phyloP scores from a whole-genome alignment of 2,888 invertebrate genomes.

The Hyposoter dolosus region DNA sequence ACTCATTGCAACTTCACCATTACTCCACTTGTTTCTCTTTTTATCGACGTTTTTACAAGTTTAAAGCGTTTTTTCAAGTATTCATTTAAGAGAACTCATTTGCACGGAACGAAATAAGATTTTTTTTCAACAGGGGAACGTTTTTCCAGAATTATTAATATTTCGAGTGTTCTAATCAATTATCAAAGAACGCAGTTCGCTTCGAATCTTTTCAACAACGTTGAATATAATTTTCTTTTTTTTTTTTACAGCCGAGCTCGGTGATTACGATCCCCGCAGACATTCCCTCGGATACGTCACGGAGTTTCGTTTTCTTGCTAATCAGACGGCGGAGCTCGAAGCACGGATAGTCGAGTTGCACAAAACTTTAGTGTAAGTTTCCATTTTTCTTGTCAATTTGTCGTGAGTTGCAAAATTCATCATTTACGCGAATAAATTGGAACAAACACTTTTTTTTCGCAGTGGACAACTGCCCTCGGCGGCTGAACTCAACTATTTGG shows the following conservation, averaged over 20 bases:
- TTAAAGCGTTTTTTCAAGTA: neutral
- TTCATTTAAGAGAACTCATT: neutral
- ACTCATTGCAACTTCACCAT: conserved; percentile 47
- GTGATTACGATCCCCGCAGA: conserved; percentile 95
- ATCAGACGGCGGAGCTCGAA: conserved; percentile 96
- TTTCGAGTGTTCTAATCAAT: neutral
- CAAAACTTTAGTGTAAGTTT: conserved; percentile 92
- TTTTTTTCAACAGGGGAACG: neutral
- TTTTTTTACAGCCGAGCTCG: conserved; percentile 92
- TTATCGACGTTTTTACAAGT: conserved; percentile 3
- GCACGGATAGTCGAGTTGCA: conserved; percentile 94
- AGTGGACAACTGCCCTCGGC: conserved; percentile 96
- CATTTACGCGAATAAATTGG: neutral
- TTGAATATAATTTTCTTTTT: conserved; percentile 6
- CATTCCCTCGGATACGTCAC: conserved; percentile 97
- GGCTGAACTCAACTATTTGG: conserved; percentile 97
- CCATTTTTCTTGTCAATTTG: conserved; percentile 25
- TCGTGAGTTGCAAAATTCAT: conserved; percentile 29
- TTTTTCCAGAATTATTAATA: neutral
- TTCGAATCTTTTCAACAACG: neutral
- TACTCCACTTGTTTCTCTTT: conserved; percentile 11
- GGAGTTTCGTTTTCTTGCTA: conserved; percentile 96
- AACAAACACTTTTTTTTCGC: conserved; percentile 70
- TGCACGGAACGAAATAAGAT: neutral
- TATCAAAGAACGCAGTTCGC: neutral